Conservation (phyloP, 2,113 vertebrate genomes). For the Pollimyrus isidori region DNA sequence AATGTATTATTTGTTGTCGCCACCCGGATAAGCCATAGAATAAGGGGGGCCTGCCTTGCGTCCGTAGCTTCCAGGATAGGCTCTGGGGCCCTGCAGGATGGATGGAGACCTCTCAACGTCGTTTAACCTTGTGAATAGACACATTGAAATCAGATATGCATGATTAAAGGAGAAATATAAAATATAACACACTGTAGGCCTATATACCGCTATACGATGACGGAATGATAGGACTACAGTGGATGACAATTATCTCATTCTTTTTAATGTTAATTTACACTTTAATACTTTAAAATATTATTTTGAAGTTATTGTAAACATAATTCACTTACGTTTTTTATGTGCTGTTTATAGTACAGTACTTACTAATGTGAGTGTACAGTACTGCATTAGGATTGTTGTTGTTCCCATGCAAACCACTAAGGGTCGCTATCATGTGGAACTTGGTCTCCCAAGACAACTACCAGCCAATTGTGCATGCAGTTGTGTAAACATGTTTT, state of each 20-base stretch:
- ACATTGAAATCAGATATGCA: neutral
- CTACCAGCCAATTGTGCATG: neutral
- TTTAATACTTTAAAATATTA: neutral
- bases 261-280: neutral
- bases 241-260: neutral
- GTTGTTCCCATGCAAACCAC: constrained; percentile 17
- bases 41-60: neutral
- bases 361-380: neutral
- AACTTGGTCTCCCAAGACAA: neutral
- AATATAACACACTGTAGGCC: neutral
- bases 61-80: neutral
- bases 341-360: neutral
- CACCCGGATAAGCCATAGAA: neutral
- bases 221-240: neutral
- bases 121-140: neutral
- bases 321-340: neutral
- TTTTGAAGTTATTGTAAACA: neutral
- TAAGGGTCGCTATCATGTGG: constrained; percentile 35
- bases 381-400: neutral
- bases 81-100: neutral
- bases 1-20: neutral
- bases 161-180: neutral
- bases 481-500: neutral
- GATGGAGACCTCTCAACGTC: neutral
- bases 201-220: neutral